Conservation (phyloP, 2,797 vertebrate species). For the Brachyalestes nurse region DNA sequence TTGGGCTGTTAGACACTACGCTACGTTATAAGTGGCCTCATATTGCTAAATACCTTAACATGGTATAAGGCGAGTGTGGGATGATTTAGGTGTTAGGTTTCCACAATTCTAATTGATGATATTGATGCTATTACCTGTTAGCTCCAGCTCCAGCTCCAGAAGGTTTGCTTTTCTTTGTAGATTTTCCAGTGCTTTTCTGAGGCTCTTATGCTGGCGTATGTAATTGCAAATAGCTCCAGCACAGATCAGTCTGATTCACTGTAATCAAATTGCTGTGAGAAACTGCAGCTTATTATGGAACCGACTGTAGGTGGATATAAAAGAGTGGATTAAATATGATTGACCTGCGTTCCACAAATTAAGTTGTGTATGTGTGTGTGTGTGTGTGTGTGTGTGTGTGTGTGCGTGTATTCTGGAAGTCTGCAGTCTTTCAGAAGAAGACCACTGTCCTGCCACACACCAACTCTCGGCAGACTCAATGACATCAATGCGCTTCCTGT, state of each 20-base stretch:
- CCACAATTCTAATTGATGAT: background rate
- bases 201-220: conserved; percentile 6
- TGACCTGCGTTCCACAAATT: background rate
- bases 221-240: conserved; percentile 21
- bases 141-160: background rate
- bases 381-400: conserved; percentile 6
- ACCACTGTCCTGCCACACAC: conserved; percentile 15
- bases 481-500: conserved; percentile 58
- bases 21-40: too few species aligned
- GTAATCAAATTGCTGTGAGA: conserved; percentile 31
- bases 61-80: too few species aligned
- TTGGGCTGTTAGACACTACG: too few species aligned
- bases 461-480: conserved; percentile 43
- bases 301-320: conserved; percentile 27
- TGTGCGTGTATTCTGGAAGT: conserved; percentile 8
- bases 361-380: conserved; percentile 33
- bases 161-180: background rate
- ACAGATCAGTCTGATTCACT: conserved; percentile 36
- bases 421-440: conserved; percentile 30
- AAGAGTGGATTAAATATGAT: conserved; percentile 10
- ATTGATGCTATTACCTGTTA: background rate
- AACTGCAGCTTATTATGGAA: conserved; percentile 20
- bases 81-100: background rate
- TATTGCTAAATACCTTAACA: too few species aligned
- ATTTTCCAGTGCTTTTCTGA: background rate